Base-by-base conservation (phyloP, 2,113 vertebrate genomes). In the Aldabrachelys gigantea region DNA sequence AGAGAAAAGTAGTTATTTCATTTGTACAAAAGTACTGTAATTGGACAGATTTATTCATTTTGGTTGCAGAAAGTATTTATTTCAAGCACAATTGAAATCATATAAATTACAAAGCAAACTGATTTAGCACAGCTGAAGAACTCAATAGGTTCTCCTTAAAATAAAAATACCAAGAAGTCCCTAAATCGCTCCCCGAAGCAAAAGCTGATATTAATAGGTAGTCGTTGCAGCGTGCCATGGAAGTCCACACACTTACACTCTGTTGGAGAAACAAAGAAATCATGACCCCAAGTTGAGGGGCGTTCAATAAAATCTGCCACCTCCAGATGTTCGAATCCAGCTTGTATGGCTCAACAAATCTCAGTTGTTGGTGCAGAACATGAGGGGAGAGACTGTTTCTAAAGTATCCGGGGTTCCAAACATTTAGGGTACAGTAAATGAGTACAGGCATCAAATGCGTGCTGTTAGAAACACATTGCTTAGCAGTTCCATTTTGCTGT, bases 31-130 rank as follows among this genome's bases (percentile, higher is more conserved):
- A 72, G 65, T 9, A 21, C 38, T 19, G 17, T 72, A 38, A 72
- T 72, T 35, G n/a, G 21, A 76, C 31, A 12, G 50, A 1, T 2
- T 16, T 93, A 82, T 95, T 90, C 90, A 80, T 78, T 80, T 41
- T 62, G 85, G 84, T 95, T 93, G 85, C 47, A 79, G 69, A 93
- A 94, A 89, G 83, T 80, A 62, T 27, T 56, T n/a, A 8, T 89
- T 93, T 79, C 50, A 24, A 81, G 10, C 10, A 9, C 82, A 38
- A 50, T 91, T 80, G 92, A 49, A 89, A 96, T 84, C 24, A 56
- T 1, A 54, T 69, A 27, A 62, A 0, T 94, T 81, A 50, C 1
- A 12, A 47, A 59, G 52, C 41, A 92, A 89, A 85, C 31, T 19
- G 57, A 89, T 93, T 84, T 89, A 94, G 41, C 65, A 87, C 83